Percentiles rank a stretch among this genome's conserved stretches.
Conservation (phyloP, 2,113 vertebrate species). For the Microcebus jonahi region DNA sequence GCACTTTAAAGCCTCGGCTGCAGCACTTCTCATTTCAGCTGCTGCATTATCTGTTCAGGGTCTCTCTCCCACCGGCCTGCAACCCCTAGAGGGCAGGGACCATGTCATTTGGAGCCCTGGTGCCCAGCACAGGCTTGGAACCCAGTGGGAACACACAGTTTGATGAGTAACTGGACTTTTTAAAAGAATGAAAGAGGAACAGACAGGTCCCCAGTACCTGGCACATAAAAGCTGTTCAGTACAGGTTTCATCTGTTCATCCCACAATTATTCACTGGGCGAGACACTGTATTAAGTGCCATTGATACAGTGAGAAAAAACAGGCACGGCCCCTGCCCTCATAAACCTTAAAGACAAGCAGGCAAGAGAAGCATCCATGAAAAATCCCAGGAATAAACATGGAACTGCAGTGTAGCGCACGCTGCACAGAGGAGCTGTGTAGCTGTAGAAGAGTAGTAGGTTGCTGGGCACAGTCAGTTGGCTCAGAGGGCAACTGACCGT, state of each 20-base stretch:
- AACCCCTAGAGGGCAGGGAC: background rate
- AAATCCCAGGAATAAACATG: background rate
- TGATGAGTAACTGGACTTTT: conserved; percentile 44
- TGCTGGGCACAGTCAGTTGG: background rate
- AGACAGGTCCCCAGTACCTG: background rate
- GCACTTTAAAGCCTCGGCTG: background rate
- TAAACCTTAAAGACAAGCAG: background rate
- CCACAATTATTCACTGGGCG: background rate
- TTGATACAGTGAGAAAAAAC: background rate
- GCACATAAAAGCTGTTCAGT: background rate
- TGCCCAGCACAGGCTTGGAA: background rate
- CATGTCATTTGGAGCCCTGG: background rate
- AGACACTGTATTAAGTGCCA: background rate
- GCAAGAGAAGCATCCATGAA: background rate
- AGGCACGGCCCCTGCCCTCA: background rate
- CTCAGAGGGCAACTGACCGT: background rate
- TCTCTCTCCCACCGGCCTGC: background rate
- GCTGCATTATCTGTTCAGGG: background rate
- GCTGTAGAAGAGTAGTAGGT: background rate
- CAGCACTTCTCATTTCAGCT: background rate
- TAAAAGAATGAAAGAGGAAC: background rate
- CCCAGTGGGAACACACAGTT: background rate
- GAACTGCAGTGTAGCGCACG: background rate
- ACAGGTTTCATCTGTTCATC: background rate
- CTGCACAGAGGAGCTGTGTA: background rate